A percentile compares a stretch with the other conserved stretches of the same genome.
Evolutionary conservation across 2,797 vertebrate species (phyloP).

Genomic region (Nannoperca australis): DNA sequence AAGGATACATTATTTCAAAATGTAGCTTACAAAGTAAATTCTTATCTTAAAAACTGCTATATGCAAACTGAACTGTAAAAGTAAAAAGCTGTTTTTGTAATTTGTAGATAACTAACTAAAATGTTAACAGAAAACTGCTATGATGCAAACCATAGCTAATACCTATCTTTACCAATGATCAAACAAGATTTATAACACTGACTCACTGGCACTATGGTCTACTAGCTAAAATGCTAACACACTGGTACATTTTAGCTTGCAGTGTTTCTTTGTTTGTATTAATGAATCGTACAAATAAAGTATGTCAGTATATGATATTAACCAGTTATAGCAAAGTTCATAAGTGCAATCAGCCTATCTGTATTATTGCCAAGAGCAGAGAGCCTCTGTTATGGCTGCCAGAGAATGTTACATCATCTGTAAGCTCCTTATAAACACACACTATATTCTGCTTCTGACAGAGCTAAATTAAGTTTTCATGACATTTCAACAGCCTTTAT

Average conservation of each 20-base stretch:
- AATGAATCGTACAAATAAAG: background rate
- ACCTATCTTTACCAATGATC: background rate
- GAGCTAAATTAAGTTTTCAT: constrained; percentile 24
- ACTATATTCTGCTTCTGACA: constrained; percentile 20
- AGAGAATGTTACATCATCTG: constrained; percentile 21
- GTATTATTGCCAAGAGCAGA: constrained; percentile 1
- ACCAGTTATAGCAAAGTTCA: constrained; percentile 5
- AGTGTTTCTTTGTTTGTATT: background rate
- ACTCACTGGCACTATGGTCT: background rate
- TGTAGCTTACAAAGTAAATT: background rate
- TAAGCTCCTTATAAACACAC: constrained; percentile 13
- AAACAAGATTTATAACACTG: background rate
- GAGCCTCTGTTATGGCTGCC: constrained; percentile 7
- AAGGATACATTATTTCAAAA: constrained; percentile 4
- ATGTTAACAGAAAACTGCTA: background rate
- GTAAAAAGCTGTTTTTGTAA: background rate
- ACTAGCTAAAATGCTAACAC: background rate
- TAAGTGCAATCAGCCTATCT: constrained; percentile 8
- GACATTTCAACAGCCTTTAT: constrained; percentile 27
- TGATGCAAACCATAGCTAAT: background rate
- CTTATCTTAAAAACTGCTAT: background rate
- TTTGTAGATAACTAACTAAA: background rate
- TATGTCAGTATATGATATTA: too few relatives aligned
- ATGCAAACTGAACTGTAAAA: background rate
- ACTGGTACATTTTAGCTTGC: background rate